Conservation (phyloP, 1,140 invertebrate genomes). For the Carposina sasakii region DNA sequence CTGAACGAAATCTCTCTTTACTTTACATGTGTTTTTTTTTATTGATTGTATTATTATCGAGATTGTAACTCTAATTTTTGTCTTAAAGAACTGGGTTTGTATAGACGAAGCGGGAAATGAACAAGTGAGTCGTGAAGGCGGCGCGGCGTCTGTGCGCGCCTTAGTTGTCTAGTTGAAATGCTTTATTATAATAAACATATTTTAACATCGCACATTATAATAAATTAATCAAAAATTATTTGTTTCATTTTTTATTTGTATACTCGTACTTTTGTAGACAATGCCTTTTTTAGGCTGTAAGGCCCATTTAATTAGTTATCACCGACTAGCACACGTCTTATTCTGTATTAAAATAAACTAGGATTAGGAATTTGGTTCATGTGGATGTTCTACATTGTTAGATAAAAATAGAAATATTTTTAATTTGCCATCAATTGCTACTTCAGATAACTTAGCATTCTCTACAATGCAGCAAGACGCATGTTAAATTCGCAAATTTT, state of each 20-base stretch:
- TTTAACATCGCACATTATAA: slow-evolving; percentile 72
- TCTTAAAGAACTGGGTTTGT: slow-evolving; percentile 43
- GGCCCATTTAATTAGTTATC: too few relatives aligned
- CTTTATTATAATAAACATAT: slow-evolving; percentile 69
- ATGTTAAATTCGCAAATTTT: too few relatives aligned
- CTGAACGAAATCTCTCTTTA: slow-evolving; percentile 52
- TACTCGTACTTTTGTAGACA: not conserved
- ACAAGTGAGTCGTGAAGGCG: slow-evolving; percentile 32
- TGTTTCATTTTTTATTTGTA: slow-evolving; percentile 40
- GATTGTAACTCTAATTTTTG: slow-evolving; percentile 29
- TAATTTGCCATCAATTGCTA: too few relatives aligned
- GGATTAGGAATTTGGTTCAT: too few relatives aligned
- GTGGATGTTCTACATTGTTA: too few relatives aligned
- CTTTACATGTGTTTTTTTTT: slow-evolving; percentile 32
- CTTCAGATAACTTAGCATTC: too few relatives aligned
- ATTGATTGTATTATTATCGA: slow-evolving; percentile 34
- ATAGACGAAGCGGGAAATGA: slow-evolving; percentile 40
- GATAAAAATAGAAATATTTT: too few relatives aligned
- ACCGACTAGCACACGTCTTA: too few relatives aligned
- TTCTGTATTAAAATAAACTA: too few relatives aligned
- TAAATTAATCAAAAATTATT: slow-evolving; percentile 70
- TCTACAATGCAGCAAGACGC: too few relatives aligned
- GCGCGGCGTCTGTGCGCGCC: slow-evolving; percentile 25
- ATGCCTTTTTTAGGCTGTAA: not conserved
- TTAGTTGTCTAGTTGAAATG: slow-evolving; percentile 54